phyloP scores from a whole-genome alignment of 2,113 vertebrate genomes.

The Rhegmatorhina hoffmannsi region DNA sequence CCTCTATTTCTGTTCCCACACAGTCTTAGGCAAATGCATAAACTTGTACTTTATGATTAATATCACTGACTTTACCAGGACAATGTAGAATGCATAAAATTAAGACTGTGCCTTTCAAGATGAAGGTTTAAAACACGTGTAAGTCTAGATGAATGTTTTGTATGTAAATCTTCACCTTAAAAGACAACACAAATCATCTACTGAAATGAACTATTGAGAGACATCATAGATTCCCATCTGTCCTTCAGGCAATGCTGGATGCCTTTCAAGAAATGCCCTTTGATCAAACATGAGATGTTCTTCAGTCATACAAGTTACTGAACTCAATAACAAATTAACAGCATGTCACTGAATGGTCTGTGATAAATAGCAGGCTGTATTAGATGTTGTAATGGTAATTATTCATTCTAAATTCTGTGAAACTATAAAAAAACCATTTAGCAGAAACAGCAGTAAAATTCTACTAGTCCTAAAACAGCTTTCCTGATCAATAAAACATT shows the following conservation, averaged over 20 bases:
- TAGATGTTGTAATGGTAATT: constrained; percentile 11
- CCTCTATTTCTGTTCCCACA: neutral
- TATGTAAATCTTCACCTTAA: neutral
- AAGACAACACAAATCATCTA: neutral
- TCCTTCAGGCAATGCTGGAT: neutral
- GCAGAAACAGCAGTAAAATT: neutral
- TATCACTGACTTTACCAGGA: neutral
- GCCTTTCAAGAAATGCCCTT: constrained; percentile 46
- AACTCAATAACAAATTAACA: constrained; percentile 27
- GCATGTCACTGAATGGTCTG: neutral
- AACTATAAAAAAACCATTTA: neutral
- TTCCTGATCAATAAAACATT: neutral
- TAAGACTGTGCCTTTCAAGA: neutral
- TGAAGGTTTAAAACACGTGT: neutral
- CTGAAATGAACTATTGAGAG: neutral
- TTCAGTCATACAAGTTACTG: neutral
- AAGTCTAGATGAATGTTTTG: neutral
- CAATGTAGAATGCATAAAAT: neutral
- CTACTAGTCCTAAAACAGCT: neutral
- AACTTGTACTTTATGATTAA: neutral
- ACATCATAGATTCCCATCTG: constrained; percentile 1
- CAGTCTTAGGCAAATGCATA: neutral
- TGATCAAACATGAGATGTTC: constrained; percentile 33
- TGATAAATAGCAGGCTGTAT: neutral
- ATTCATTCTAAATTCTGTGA: neutral